Evolutionary conservation across 2,888 invertebrate species (phyloP).

Genomic region (Globia sparganii): DNA sequence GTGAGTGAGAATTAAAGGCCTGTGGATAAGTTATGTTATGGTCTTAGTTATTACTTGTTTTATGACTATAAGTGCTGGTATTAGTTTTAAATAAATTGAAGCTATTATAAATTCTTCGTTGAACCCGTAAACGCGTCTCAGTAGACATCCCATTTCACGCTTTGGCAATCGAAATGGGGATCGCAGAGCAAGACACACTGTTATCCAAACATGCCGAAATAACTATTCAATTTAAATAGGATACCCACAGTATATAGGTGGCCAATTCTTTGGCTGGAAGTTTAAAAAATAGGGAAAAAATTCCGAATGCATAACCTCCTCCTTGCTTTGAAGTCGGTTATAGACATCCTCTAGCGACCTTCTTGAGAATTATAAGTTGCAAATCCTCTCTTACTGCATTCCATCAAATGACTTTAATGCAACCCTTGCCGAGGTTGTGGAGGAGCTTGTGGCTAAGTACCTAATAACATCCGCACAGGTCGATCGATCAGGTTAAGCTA

Average conservation of each 20-base stretch:
- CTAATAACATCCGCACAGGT: too few relatives aligned
- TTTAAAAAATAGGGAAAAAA: neutral
- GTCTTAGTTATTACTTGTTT: constrained; percentile 20
- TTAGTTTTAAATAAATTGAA: constrained; percentile 1
- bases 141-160: too few relatives aligned
- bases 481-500: too few relatives aligned
- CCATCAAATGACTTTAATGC: neutral
- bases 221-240: neutral
- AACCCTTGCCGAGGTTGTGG: too few relatives aligned
- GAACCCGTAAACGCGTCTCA: neutral
- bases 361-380: neutral
- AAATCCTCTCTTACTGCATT: neutral
- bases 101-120: neutral
- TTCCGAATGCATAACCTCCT: neutral
- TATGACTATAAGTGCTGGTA: neutral
- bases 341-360: neutral
- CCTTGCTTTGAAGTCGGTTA: neutral
- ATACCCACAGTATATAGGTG: neutral
- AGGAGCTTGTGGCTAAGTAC: too few relatives aligned
- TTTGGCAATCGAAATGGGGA: too few relatives aligned
- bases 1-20: neutral
- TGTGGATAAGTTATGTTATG: constrained; percentile 11
- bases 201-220: neutral
- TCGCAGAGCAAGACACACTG: neutral
- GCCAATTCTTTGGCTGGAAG: neutral